Percentiles rank a stretch among this genome's conserved stretches.
Evolutionary conservation across 2,113 vertebrate genomes (phyloP).

Genomic region (Petaurus breviceps): DNA sequence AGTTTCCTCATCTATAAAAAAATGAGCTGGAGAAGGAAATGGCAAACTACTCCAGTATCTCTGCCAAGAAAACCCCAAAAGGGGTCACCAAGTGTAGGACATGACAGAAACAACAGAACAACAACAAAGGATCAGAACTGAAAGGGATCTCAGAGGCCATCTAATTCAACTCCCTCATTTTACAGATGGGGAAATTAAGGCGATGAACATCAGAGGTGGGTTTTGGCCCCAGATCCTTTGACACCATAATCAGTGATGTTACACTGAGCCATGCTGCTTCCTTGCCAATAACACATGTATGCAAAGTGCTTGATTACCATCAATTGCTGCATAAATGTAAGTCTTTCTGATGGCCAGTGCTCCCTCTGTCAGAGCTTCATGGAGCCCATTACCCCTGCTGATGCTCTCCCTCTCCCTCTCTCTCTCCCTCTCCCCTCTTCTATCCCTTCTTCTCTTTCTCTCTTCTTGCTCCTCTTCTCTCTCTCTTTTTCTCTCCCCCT

Average conservation of each 20-base stretch:
- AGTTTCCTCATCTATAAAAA: too few relatives aligned
- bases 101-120: too few relatives aligned
- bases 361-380: not conserved
- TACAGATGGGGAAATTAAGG: not conserved
- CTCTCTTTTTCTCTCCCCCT: too few relatives aligned
- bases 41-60: too few relatives aligned
- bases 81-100: too few relatives aligned
- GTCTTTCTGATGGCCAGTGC: not conserved
- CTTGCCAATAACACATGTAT: not conserved
- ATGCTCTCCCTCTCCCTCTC: too few relatives aligned
- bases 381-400: not conserved
- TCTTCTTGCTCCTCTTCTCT: too few relatives aligned
- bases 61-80: too few relatives aligned
- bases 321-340: not conserved
- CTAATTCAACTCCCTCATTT: not conserved
- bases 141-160: not conserved
- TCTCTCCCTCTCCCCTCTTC: too few relatives aligned
- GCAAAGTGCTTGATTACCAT: not conserved
- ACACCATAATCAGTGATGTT: not conserved
- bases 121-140: too few relatives aligned
- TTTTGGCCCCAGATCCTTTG: not conserved
- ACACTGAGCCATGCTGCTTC: not conserved
- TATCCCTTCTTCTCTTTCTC: too few relatives aligned
- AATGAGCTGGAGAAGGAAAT: too few relatives aligned
- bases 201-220: not conserved